Conservation (phyloP, 2,113 vertebrate genomes). For the Gulo gulo region DNA sequence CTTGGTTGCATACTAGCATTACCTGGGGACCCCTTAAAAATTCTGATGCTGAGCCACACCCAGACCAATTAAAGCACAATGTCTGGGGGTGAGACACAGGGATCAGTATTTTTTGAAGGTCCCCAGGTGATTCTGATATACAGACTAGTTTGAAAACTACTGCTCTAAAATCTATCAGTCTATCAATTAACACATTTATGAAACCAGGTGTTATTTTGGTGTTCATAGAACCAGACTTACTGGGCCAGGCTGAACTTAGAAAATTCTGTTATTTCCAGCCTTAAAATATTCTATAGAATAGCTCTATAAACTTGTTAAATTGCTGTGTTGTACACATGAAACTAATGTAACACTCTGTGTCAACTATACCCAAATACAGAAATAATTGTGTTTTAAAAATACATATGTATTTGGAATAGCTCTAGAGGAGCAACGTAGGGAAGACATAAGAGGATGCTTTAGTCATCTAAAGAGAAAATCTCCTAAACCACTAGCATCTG, state of each 20-base stretch:
- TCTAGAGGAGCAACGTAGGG: neutral
- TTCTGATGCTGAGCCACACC: neutral
- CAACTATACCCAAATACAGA: neutral
- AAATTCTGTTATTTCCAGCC: neutral
- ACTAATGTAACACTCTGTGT: neutral
- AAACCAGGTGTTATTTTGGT: neutral
- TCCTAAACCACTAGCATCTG: neutral
- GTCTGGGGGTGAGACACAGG: neutral
- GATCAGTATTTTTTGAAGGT: slow-evolving; percentile 11
- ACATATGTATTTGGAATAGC: neutral
- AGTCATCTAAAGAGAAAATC: slow-evolving; percentile 11
- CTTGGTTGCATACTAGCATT: neutral
- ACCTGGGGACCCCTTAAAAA: neutral
- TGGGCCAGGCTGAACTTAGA: slow-evolving; percentile 5
- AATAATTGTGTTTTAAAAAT: neutral
- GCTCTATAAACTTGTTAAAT: neutral
- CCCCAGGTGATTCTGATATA: neutral
- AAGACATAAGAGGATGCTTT: slow-evolving; percentile 21
- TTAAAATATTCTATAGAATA: neutral
- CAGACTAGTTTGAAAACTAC: neutral
- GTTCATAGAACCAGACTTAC: neutral
- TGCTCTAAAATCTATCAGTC: neutral
- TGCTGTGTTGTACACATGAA: neutral
- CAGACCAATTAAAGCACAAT: neutral
- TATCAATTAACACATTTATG: neutral